phyloP scores from a whole-genome alignment of 1,140 invertebrate species.

The Brachionus calyciflorus region DNA sequence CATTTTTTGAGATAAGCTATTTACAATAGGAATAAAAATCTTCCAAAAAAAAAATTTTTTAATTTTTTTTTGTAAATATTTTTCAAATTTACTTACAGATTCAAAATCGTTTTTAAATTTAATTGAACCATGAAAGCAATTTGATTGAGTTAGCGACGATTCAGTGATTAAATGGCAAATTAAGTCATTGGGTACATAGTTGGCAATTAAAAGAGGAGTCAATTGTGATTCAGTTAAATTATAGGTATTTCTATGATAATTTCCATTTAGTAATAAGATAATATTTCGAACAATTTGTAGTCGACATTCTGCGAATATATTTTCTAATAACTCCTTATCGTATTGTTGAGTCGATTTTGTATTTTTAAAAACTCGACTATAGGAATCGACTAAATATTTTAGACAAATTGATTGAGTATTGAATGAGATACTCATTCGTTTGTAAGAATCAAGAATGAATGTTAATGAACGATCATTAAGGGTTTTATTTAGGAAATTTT shows the following conservation, averaged over 20 bases:
- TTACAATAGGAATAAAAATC: constrained; percentile 24
- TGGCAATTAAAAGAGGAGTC: constrained; percentile 9
- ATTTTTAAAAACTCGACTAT: neutral
- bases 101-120: constrained; percentile 10
- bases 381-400: constrained; percentile 31
- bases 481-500: neutral
- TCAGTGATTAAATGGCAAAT: constrained; percentile 12
- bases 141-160: neutral
- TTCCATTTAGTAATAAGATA: neutral
- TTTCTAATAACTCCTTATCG: neutral
- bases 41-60: neutral
- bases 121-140: neutral
- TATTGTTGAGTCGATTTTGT: constrained; percentile 15
- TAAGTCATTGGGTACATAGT: constrained; percentile 2
- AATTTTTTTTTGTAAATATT: neutral
- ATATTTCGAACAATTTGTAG: neutral
- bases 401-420: constrained; percentile 32
- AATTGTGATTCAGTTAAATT: constrained; percentile 33
- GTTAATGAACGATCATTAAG: neutral
- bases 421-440: constrained; percentile 4
- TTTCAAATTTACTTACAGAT: neutral
- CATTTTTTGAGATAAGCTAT: neutral
- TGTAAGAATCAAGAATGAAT: constrained; percentile 13
- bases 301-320: neutral
- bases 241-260: neutral